These are phyloP conservation scores for Plebejus argus DNA, from an alignment of 2,888 invertebrate species.

Conservation along the genomic window DNA sequence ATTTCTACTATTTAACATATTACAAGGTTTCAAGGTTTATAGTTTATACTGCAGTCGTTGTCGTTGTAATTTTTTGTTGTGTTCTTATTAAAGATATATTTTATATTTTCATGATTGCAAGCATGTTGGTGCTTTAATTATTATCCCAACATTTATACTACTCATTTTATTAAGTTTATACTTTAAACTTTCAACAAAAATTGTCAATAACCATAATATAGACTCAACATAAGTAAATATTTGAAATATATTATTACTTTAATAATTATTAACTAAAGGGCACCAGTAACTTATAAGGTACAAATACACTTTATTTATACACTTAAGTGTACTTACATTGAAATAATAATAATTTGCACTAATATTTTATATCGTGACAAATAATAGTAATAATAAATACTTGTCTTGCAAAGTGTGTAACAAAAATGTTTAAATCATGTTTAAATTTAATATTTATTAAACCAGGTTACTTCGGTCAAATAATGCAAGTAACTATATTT, in stretches of 20 bases:
- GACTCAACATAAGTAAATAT: slow-evolving; percentile 1
- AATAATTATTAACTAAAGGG: background rate
- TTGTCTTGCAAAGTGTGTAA: background rate
- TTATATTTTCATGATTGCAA: background rate
- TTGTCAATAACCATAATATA: background rate
- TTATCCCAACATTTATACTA: background rate
- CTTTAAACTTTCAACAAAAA: background rate
- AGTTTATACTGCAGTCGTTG: background rate
- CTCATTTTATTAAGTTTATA: background rate
- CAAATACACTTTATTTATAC: background rate
- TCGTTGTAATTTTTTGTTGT: slow-evolving; percentile 9
- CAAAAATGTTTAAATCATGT: background rate
- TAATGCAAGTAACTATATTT: background rate
- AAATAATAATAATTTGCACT: background rate
- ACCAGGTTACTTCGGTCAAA: background rate
- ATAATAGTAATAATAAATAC: background rate
- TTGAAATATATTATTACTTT: background rate
- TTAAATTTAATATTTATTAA: background rate
- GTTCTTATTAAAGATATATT: background rate
- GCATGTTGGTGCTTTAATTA: background rate
- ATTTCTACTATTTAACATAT: slow-evolving; percentile 20
- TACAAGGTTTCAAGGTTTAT: background rate
- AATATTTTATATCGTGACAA: background rate
- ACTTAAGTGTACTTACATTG: background rate
- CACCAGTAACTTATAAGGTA: background rate